Conservation (phyloP, 2,113 vertebrate species). For the Hipposideros armiger region DNA sequence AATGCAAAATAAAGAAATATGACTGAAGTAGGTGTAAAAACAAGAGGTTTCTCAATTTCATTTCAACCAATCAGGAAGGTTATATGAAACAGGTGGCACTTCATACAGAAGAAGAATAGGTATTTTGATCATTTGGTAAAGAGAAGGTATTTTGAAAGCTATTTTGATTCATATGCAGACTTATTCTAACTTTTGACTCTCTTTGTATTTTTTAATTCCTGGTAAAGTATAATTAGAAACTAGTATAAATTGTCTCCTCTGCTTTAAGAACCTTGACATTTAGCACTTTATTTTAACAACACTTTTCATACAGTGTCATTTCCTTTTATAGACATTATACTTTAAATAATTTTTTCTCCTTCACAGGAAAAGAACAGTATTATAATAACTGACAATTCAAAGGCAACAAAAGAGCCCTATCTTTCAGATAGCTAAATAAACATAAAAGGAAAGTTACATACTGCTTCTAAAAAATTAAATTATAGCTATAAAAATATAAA, state of each 20-base stretch:
- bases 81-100: background rate
- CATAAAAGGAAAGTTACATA: constrained; percentile 2
- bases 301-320: background rate
- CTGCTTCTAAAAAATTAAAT: constrained; percentile 22
- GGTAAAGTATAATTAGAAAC: constrained; percentile 40
- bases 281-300: constrained; percentile 3
- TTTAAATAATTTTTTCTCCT: background rate
- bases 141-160: background rate
- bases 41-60: background rate
- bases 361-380: background rate
- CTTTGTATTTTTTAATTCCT: constrained; percentile 35
- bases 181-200: background rate
- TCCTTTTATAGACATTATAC: constrained; percentile 29
- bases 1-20: constrained; percentile 6
- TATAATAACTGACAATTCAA: constrained; percentile 1
- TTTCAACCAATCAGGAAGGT: background rate
- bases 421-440: background rate
- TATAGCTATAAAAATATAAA: constrained; percentile 37
- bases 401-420: background rate
- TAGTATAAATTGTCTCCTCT: constrained; percentile 23
- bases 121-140: constrained; percentile 40
- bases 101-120: background rate
- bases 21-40: background rate
- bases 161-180: background rate
- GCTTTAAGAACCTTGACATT: constrained; percentile 33